Evolutionary conservation across 2,113 vertebrate genomes (phyloP).

Genomic region (Eleginops maclovinus): DNA sequence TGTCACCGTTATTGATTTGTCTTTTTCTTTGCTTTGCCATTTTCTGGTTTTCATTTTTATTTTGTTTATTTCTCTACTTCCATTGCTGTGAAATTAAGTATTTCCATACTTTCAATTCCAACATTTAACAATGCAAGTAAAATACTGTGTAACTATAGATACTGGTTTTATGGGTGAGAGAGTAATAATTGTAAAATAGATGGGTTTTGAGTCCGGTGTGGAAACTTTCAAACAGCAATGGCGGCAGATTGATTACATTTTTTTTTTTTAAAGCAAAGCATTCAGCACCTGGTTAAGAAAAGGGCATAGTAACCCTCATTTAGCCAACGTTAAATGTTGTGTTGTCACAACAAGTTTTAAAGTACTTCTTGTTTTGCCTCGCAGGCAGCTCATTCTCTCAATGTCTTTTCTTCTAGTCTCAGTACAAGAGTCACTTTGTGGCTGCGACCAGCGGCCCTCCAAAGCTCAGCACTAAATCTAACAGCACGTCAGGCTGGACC

Average conservation of each 20-base stretch:
- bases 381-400: slow-evolving; percentile 10
- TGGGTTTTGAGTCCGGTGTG: too few relatives aligned
- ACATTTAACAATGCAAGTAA: neutral
- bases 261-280: neutral
- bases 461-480: slow-evolving; percentile 90
- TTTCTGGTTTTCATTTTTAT: neutral
- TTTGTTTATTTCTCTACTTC: too few relatives aligned
- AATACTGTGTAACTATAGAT: neutral
- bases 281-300: neutral
- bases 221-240: neutral
- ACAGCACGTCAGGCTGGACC: slow-evolving; percentile 93
- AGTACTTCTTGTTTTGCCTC: neutral
- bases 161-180: neutral
- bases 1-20: neutral
- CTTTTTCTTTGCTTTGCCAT: neutral
- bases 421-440: slow-evolving; percentile 98
- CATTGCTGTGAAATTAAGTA: too few relatives aligned
- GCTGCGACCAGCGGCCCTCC: slow-evolving; percentile 93
- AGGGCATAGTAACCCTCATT: too few relatives aligned
- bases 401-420: slow-evolving; percentile 83
- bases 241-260: neutral
- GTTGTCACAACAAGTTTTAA: neutral
- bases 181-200: neutral
- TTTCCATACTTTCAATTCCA: too few relatives aligned
- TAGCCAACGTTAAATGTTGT: too few relatives aligned